Conservation (phyloP, 2,797 vertebrate genomes). For the Ptychadena robeensis region DNA sequence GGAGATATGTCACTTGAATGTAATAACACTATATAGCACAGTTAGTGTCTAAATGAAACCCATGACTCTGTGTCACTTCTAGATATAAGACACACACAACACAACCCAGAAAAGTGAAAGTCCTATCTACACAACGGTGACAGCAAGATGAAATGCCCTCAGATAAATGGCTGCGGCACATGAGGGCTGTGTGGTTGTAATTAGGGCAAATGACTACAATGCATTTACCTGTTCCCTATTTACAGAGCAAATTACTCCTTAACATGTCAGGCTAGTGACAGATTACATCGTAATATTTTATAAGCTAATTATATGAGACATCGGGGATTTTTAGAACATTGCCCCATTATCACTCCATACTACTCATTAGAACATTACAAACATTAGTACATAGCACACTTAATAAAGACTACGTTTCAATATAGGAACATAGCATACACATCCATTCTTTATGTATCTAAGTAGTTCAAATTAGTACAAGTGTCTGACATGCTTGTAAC, state of each 20-base stretch:
- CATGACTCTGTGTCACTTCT: neutral
- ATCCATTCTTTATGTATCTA: no score
- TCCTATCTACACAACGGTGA: slow-evolving; percentile 17
- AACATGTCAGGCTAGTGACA: slow-evolving; percentile 17
- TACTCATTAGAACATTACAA: no score
- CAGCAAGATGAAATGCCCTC: slow-evolving; percentile 12
- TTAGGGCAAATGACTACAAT: slow-evolving; percentile 11
- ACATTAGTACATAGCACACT: no score
- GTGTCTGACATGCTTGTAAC: no score
- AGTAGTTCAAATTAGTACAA: no score
- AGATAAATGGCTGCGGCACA: slow-evolving; percentile 12
- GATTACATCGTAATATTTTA: slow-evolving; percentile 22
- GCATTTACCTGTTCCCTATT: slow-evolving; percentile 34
- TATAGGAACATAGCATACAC: no score
- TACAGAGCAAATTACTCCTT: slow-evolving; percentile 41
- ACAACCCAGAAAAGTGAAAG: neutral
- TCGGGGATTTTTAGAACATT: neutral
- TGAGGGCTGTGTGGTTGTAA: slow-evolving; percentile 29
- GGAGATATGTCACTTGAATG: neutral
- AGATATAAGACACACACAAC: neutral
- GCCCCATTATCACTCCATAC: neutral
- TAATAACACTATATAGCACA: neutral
- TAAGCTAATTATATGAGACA: neutral
- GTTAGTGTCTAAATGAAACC: neutral
- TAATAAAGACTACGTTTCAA: no score